Evolutionary conservation across 2,888 invertebrate genomes (phyloP).

Genomic region (Suillia variegata): DNA sequence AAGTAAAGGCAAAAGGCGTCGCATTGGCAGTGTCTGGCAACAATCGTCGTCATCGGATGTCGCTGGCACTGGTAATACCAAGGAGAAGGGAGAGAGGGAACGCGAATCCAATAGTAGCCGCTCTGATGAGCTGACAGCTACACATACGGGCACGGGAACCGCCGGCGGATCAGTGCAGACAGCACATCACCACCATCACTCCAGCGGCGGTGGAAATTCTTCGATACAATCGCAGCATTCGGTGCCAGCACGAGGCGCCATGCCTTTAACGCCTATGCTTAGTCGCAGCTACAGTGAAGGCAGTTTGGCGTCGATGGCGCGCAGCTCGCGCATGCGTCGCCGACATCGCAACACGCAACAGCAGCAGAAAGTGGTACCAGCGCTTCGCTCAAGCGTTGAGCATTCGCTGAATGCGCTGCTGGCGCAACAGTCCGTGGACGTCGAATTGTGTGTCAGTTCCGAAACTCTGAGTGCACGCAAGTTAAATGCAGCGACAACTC

Average conservation of each 20-base stretch:
- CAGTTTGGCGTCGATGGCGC: constrained; percentile 59
- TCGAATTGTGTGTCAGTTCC: constrained; percentile 36
- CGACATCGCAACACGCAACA: constrained; percentile 39
- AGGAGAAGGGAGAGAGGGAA: constrained; percentile 36
- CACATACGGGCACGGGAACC: constrained; percentile 33
- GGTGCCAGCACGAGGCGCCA: constrained; percentile 23
- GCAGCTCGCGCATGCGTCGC: constrained; percentile 44
- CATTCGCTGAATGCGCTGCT: constrained; percentile 44
- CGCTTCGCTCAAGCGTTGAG: constrained; percentile 45
- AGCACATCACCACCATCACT: constrained; percentile 40
- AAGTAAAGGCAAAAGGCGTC: constrained; percentile 74
- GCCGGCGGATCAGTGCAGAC: constrained; percentile 24
- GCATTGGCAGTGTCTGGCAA: constrained; percentile 62
- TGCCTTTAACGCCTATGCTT: constrained; percentile 50
- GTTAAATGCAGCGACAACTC: constrained; percentile 15
- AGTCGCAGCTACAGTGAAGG: constrained; percentile 67
- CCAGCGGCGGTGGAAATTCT: constrained; percentile 31
- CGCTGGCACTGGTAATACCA: constrained; percentile 26
- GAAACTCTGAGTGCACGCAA: constrained; percentile 37
- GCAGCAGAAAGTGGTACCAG: constrained; percentile 24
- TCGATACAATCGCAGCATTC: constrained; percentile 28
- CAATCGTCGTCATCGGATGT: constrained; percentile 40
- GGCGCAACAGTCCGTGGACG: constrained; percentile 36
- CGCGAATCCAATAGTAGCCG: constrained; percentile 49
- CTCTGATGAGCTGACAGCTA: constrained; percentile 48